Evolutionary conservation across 64 coral and sea anemone species (phyloP).

Genomic region (Trachythela sp.): DNA sequence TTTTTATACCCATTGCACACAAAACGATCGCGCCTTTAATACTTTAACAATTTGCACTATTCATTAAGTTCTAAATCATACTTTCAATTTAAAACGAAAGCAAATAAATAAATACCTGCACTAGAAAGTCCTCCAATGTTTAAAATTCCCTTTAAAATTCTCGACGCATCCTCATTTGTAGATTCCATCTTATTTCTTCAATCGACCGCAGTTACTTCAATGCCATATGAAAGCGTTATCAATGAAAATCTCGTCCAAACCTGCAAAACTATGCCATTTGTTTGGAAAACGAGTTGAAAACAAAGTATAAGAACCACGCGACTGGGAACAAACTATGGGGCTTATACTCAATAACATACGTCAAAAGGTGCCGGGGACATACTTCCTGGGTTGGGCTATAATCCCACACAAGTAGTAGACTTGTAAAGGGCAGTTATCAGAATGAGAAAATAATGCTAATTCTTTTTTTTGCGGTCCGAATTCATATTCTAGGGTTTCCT

Average conservation of each 20-base stretch:
- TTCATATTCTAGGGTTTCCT: no score
- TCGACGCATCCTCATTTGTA: not conserved
- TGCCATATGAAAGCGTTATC: not conserved
- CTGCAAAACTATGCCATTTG: no score
- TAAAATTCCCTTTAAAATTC: not conserved
- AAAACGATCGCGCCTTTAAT: not conserved
- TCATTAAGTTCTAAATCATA: not conserved
- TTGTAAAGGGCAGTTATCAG: no score
- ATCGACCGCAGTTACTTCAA: not conserved
- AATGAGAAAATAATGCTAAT: no score
- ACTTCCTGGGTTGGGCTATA: not conserved
- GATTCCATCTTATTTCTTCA: not conserved
- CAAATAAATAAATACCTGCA: not conserved
- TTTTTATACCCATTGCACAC: not conserved
- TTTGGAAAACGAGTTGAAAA: no score
- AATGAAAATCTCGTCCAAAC: no score
- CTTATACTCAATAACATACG: not conserved
- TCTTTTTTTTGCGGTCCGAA: no score
- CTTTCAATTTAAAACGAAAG: not conserved
- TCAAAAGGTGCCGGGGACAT: not conserved
- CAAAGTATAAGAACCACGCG: no score
- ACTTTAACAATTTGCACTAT: not conserved
- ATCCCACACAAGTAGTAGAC: no score
- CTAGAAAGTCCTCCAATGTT: not conserved
- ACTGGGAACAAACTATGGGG: no score